Percentiles rank a stretch among this genome's conserved stretches.
Conservation (phyloP, 2,113 vertebrate genomes). For the Pluvialis apricaria region DNA sequence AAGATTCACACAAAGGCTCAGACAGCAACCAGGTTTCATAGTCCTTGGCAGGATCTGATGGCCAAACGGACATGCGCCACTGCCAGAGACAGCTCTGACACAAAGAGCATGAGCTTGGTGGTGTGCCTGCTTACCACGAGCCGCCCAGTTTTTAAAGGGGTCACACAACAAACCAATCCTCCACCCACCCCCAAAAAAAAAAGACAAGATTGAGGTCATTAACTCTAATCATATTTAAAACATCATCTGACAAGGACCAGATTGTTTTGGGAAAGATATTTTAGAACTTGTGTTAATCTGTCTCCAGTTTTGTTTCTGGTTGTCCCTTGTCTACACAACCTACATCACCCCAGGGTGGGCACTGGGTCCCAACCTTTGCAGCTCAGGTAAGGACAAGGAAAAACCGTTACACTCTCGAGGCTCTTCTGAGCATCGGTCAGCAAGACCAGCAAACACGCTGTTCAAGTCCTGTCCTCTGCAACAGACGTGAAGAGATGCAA, state of each 20-base stretch:
- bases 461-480: neutral
- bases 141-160: neutral
- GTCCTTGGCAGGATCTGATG: neutral
- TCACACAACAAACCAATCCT: neutral
- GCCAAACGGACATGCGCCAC: neutral
- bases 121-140: neutral
- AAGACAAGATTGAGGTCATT: neutral
- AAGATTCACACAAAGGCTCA: neutral
- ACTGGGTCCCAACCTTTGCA: neutral
- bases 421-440: neutral
- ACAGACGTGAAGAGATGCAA: neutral
- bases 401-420: neutral
- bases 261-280: neutral
- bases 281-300: neutral
- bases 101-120: neutral
- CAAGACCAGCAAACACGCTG: neutral
- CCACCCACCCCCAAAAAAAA: no score
- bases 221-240: neutral
- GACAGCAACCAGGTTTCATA: neutral
- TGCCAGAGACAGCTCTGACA: neutral
- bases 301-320: neutral
- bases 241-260: neutral
- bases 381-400: neutral
- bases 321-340: neutral
- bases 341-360: neutral